Evolutionary conservation across 2,797 vertebrate genomes (phyloP).

Genomic region (Craterocephalus amniculus): DNA sequence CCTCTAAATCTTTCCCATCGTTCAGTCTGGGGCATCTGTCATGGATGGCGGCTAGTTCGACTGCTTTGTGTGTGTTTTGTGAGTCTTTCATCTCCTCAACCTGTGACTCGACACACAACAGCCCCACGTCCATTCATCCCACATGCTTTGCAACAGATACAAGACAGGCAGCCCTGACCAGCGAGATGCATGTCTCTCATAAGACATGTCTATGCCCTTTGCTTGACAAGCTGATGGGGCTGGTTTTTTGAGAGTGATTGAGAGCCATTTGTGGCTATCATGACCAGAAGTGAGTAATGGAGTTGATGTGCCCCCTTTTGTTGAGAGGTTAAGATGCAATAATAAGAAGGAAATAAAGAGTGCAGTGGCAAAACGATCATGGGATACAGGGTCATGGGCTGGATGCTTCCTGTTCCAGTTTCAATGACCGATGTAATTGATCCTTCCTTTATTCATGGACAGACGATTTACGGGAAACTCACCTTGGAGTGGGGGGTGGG

Average conservation of each 20-base stretch:
- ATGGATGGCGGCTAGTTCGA: slow-evolving; percentile 34
- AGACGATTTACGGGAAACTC: slow-evolving; percentile 65
- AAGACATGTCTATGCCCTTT: slow-evolving; percentile 20
- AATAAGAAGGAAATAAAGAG: slow-evolving; percentile 41
- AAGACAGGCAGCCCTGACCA: slow-evolving; percentile 48
- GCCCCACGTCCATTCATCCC: slow-evolving; percentile 35
- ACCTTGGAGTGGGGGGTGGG: slow-evolving; percentile 57
- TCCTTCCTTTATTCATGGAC: slow-evolving; percentile 55
- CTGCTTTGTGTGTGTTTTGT: slow-evolving; percentile 2
- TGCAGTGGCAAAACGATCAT: not conserved
- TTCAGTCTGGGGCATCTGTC: slow-evolving; percentile 58
- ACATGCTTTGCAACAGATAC: slow-evolving; percentile 47
- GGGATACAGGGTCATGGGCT: slow-evolving; percentile 33
- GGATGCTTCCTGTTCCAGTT: slow-evolving; percentile 37
- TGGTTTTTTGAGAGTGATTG: slow-evolving; percentile 37
- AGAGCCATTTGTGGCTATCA: slow-evolving; percentile 26
- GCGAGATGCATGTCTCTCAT: slow-evolving; percentile 32
- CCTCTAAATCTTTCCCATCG: slow-evolving; percentile 47
- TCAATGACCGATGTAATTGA: slow-evolving; percentile 65
- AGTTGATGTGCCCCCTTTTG: slow-evolving; percentile 34
- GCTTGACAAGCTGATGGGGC: slow-evolving; percentile 56
- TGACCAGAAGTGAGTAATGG: slow-evolving; percentile 51
- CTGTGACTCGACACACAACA: slow-evolving; percentile 31
- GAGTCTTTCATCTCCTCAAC: slow-evolving; percentile 30
- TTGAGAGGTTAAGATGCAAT: slow-evolving; percentile 49